Evolutionary conservation across 37 sponge, comb jelly and placozoan species (phyloP).

Genomic region (Ianthella basta): DNA sequence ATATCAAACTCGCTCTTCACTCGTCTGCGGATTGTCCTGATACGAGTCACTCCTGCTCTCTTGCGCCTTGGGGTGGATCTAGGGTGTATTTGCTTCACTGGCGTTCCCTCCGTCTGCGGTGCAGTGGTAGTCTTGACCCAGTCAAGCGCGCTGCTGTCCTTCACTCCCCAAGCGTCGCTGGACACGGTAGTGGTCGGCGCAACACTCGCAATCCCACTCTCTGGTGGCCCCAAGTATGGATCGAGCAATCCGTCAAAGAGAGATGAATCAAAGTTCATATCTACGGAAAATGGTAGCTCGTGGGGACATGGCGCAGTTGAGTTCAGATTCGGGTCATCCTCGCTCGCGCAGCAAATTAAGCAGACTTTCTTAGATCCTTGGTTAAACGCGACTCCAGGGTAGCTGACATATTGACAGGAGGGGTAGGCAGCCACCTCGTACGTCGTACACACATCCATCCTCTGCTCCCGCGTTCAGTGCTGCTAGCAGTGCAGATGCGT

Average conservation of each 20-base stretch:
- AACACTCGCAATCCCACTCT: not conserved
- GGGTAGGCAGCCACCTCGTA: not conserved
- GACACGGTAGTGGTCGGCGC: not conserved
- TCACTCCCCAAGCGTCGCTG: not conserved
- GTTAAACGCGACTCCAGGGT: not conserved
- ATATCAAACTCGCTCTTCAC: not conserved
- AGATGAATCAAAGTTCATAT: slow-evolving; percentile 10
- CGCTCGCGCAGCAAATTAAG: slow-evolving; percentile 22
- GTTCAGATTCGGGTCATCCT: slow-evolving; percentile 18
- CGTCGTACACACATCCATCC: not conserved
- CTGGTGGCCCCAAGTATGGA: not conserved
- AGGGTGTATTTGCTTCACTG: too few relatives aligned
- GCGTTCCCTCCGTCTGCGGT: too few relatives aligned
- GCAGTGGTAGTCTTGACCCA: not conserved
- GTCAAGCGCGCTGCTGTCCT: slow-evolving; percentile 10
- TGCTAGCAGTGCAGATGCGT: not conserved
- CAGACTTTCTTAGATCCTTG: slow-evolving; percentile 1
- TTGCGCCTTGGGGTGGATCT: not conserved
- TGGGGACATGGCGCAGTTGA: slow-evolving; percentile 6
- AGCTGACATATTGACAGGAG: not conserved
- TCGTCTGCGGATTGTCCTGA: slow-evolving; percentile 2
- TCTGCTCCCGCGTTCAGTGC: too few relatives aligned
- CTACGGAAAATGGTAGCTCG: slow-evolving; percentile 8
- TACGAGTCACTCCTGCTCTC: not conserved
- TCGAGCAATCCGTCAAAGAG: slow-evolving; percentile 17